phyloP scores from a whole-genome alignment of 1,140 invertebrate species.

The Eufriesea mexicana region DNA sequence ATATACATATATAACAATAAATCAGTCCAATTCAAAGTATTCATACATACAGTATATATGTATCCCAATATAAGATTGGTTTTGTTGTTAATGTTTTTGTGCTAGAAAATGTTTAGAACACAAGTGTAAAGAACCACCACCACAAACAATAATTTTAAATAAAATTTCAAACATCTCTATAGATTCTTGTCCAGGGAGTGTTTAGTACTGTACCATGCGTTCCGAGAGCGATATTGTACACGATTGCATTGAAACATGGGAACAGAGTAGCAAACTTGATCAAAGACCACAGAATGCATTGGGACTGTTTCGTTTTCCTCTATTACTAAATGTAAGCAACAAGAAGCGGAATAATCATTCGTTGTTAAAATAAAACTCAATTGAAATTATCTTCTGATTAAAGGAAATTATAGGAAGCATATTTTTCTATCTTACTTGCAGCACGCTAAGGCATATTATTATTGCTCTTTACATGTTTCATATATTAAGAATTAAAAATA shows the following conservation, averaged over 20 bases:
- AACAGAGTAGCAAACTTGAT: conserved; percentile 2
- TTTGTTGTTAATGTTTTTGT: conserved; percentile 29
- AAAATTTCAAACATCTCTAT: conserved; percentile 31
- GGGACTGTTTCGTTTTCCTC: conserved; percentile 63
- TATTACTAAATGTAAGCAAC: conserved; percentile 52
- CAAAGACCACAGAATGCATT: conserved; percentile 44
- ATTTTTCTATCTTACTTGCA: conserved; percentile 36
- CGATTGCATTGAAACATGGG: conserved; percentile 15
- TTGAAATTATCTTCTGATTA: conserved; percentile 19
- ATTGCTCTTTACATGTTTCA: conserved; percentile 36
- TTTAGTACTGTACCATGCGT: conserved; percentile 68
- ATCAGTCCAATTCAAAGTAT: conserved; percentile 27
- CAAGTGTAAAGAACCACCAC: conserved; percentile 54
- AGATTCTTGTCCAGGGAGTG: conserved; percentile 57
- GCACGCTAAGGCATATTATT: conserved; percentile 32
- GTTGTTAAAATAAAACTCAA: conserved; percentile 29
- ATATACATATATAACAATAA: conserved; percentile 26
- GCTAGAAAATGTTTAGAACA: conserved; percentile 11
- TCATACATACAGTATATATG: conserved; percentile 19
- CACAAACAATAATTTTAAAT: conserved; percentile 31
- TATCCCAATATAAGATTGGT: conserved; percentile 14
- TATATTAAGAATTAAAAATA: conserved; percentile 36
- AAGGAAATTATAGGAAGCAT: conserved; percentile 47
- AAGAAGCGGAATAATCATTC: conserved; percentile 57
- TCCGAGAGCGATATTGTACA: conserved; percentile 36